A percentile compares a stretch with the other conserved stretches of the same genome.
Conservation (phyloP, 2,797 vertebrate genomes). For the Silurus lanzhouensis region DNA sequence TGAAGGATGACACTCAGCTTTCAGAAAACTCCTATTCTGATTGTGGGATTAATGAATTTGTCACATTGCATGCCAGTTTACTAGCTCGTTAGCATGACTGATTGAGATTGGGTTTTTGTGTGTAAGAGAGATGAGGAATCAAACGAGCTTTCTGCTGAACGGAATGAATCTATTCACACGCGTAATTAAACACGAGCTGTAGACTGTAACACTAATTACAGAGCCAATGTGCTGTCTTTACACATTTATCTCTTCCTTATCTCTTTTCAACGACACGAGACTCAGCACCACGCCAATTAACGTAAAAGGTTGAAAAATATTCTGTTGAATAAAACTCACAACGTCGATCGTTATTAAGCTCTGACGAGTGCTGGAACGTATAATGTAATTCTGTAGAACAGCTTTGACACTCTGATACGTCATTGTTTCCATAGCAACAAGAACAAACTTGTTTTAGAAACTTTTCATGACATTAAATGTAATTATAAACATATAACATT, state of each 20-base stretch:
- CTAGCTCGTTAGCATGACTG: slow-evolving; percentile 44
- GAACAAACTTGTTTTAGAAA: no score
- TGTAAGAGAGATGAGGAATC: slow-evolving; percentile 38
- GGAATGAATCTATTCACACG: slow-evolving; percentile 46
- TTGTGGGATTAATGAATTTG: slow-evolving; percentile 53
- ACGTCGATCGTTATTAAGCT: no score
- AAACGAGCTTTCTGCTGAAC: slow-evolving; percentile 43
- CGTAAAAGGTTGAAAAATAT: neutral
- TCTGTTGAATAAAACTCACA: no score
- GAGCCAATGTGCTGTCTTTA: neutral
- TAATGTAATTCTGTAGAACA: no score
- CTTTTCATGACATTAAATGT: no score
- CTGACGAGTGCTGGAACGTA: no score
- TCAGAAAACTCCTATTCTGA: slow-evolving; percentile 44
- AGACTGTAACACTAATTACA: slow-evolving; percentile 52
- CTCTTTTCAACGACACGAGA: neutral
- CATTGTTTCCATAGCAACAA: no score
- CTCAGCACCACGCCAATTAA: neutral
- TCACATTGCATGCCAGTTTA: slow-evolving; percentile 34
- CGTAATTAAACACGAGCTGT: slow-evolving; percentile 54
- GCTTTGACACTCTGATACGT: no score
- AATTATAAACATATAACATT: no score
- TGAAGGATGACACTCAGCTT: slow-evolving; percentile 32
- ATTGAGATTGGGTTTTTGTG: slow-evolving; percentile 49
- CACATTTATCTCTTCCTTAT: neutral